Base-by-base conservation (phyloP, 2,797 vertebrate genomes). In the Alca torda region DNA sequence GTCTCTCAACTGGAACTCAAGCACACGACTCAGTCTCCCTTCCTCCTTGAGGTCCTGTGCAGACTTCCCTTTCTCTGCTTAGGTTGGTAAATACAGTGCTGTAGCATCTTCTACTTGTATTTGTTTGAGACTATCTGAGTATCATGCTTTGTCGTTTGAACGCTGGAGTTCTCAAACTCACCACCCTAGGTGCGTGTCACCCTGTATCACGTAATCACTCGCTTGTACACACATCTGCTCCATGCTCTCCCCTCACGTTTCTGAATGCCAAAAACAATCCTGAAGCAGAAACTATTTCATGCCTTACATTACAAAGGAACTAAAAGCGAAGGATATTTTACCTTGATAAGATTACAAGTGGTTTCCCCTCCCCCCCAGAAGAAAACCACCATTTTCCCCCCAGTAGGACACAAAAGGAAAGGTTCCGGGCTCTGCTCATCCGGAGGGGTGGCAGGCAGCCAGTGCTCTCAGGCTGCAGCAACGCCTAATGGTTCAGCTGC, bases 1-100 rank as follows among this genome's bases (percentile, higher is more conserved):
- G 48, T n/a, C 8, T 64, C 76, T 51, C 45, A 72, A 35, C 41
- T 6, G 21, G 26, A 76, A 50, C 57, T 39, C 41, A n/a, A 76
- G 54, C 30, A 48, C 26, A 37, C 0, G 0, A 18, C 39, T 53
- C 31, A 3, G 24, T 1, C 16, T 25, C 23, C 23, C 16, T 35
- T 80, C 39, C 59, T 41, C 51, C 41, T 33, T 23, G 23, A 67
- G 19, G 33, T 56, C 26, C 51, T 48, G 15, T 0, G 0, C 6
- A 74, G 56, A 74, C 23, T 13, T 75, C 31, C 13, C 31, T 50
- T 88, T 72, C 80, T 63, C 56, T 74, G 54, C 74, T 82, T 39
- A 21, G 8, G 37, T 9, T 87, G 28, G 16, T n/a, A 84, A 75
- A 92, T 46, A n/a, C 61, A 37, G 24, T 5, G 7, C 3, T 51